Evolutionary conservation across 2,797 vertebrate species (phyloP), one percentile per base, ranked within the genome.

Genomic region (Anguilla anguilla): DNA sequence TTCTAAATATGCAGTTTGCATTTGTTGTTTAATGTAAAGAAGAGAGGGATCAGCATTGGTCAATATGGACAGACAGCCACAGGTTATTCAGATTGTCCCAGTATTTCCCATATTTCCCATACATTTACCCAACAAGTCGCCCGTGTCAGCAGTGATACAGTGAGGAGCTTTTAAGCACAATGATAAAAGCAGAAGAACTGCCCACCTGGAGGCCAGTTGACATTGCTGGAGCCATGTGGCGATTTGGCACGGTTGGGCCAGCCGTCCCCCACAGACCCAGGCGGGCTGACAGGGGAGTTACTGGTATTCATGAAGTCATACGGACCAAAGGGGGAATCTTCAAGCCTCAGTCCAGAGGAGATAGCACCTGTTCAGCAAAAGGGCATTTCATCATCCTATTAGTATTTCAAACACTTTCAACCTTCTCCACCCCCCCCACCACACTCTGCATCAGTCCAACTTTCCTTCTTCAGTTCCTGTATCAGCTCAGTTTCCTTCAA

Each of bases 211-310:
- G 98, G 98, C 99, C 99, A 99, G 85, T 98, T 98, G 97, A 98
- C 97, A 95, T 97, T 97, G 95, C 97, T 98, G 95, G 98, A 98
- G 96, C 97, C 97, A 88, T 97, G 98, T 94, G 99, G 98, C 93
- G 99, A 99, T 97, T 99, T 99, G 99, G 98, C 98, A 99, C 98
- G 98, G 94, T 94, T 93, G 2, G 98, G 97, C 99, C 98, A 99
- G 97, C 98, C 96, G 3, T 99, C 98, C 84, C 98, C 98, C 95
- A 99, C 97, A 17, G 99, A 98, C 88, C 98, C 96, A 61, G 98
- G 97, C 93, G 99, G 98, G 94, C 98, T 99, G 96, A 98, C 97
- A 94, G 98, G 97, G 64, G 98, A 97, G 88, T 97, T 97, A 96
- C 98, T 97, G 95, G 97, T 97, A 96, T 95, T 96, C 96, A 99